Conservation (phyloP, 1,140 invertebrate species). For the Euschistus heros region DNA sequence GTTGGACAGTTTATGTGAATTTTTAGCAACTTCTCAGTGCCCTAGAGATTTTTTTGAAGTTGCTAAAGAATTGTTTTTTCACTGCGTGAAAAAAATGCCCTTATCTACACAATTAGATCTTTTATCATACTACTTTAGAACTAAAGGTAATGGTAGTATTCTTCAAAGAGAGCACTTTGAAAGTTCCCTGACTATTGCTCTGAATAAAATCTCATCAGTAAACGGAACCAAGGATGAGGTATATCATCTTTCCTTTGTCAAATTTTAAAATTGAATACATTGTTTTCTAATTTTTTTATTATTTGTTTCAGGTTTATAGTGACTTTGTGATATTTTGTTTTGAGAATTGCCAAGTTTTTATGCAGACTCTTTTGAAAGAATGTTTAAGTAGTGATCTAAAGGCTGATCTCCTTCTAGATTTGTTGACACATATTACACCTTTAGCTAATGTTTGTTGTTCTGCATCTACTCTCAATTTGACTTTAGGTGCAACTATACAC, state of each 20-base stretch:
- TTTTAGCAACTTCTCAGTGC: background rate
- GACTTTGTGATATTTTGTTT: background rate
- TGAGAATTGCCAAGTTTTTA: background rate
- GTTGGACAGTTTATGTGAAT: background rate
- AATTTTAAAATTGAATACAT: background rate
- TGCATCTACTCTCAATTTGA: background rate
- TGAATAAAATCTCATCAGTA: constrained; percentile 8
- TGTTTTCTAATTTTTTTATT: background rate
- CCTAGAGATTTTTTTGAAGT: background rate
- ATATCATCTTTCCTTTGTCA: background rate
- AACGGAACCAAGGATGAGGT: background rate
- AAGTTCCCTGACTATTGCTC: background rate
- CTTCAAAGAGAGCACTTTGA: background rate
- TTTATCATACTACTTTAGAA: background rate
- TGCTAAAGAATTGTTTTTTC: constrained; percentile 8
- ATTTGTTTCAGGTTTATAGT: background rate
- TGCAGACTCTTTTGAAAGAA: background rate
- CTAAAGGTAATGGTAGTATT: background rate
- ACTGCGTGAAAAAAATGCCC: constrained; percentile 1
- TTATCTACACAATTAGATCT: background rate
- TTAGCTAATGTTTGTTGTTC: background rate
- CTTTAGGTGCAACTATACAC: background rate
- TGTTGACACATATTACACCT: background rate
- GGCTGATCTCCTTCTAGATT: background rate
- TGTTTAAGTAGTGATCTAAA: background rate